A percentile compares a stretch with the other conserved stretches of the same genome.
Evolutionary conservation across 2,797 vertebrate genomes (phyloP).

Genomic region (Alosa sapidissima): DNA sequence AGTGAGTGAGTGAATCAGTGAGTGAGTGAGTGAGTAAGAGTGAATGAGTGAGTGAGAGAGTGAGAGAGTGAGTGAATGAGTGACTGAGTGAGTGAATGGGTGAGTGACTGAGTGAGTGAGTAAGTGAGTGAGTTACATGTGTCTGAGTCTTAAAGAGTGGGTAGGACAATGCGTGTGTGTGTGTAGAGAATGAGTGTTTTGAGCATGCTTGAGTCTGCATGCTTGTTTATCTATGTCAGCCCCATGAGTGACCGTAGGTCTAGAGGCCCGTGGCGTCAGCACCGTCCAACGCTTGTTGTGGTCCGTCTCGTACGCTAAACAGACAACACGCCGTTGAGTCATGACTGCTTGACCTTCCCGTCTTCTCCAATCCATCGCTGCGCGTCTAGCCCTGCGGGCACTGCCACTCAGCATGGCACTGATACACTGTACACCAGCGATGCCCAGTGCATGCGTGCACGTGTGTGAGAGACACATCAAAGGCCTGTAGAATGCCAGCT

Average conservation of each 20-base stretch:
- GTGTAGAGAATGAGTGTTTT: not conserved
- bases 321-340: not conserved
- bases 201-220: not conserved
- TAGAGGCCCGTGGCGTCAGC: not conserved
- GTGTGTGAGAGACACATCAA: not conserved
- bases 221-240: not conserved
- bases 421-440: conserved; percentile 7
- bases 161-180: not conserved
- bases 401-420: conserved; percentile 24
- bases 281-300: not conserved
- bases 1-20: too few relatives aligned
- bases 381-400: not conserved
- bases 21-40: not conserved
- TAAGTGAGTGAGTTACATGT: not conserved
- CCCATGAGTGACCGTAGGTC: not conserved
- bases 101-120: not conserved
- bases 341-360: conserved; percentile 2
- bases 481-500: conserved; percentile 37
- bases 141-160: not conserved
- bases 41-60: not conserved
- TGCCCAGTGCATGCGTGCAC: not conserved
- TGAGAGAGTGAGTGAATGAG: not conserved
- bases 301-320: not conserved
- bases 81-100: not conserved
- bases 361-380: not conserved